Evolutionary conservation across 2,113 vertebrate genomes (phyloP).

Genomic region (Sturnus vulgaris): DNA sequence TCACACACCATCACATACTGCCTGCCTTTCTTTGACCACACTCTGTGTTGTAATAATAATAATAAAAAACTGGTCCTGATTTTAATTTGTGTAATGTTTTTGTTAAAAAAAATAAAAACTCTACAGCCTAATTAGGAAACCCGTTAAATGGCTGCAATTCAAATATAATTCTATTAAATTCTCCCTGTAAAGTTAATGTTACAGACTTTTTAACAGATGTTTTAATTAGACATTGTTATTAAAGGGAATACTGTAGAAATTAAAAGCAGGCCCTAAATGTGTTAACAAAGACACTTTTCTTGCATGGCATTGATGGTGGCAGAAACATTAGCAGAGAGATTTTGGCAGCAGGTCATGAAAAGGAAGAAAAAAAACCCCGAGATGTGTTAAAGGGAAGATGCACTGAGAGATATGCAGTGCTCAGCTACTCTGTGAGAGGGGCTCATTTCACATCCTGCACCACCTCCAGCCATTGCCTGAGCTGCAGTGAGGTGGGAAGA

Average conservation of each 20-base stretch:
- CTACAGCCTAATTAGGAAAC: constrained; percentile 80
- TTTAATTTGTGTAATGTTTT: constrained; percentile 73
- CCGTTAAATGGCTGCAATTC: constrained; percentile 81
- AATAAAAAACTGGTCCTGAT: constrained; percentile 71
- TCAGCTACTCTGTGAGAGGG: constrained; percentile 56
- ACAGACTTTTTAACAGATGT: constrained; percentile 87
- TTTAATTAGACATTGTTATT: constrained; percentile 87
- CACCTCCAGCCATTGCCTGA: constrained; percentile 44
- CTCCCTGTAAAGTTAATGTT: constrained; percentile 85
- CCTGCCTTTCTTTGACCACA: constrained; percentile 57
- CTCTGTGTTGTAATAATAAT: constrained; percentile 62
- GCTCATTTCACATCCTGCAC: constrained; percentile 42
- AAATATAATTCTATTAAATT: constrained; percentile 86
- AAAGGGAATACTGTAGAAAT: constrained; percentile 84
- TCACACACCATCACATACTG: constrained; percentile 32
- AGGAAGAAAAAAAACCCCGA: neutral
- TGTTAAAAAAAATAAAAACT: constrained; percentile 60
- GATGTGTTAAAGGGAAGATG: constrained; percentile 31
- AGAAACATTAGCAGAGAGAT: constrained; percentile 69
- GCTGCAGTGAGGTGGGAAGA: constrained; percentile 4
- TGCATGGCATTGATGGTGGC: constrained; percentile 63
- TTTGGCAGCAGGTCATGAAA: constrained; percentile 71
- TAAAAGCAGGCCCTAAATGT: constrained; percentile 80
- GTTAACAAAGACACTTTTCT: constrained; percentile 81
- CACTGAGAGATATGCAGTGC: constrained; percentile 16